Conservation (phyloP, 2,797 vertebrate species). For the Thamnophis elegans region DNA sequence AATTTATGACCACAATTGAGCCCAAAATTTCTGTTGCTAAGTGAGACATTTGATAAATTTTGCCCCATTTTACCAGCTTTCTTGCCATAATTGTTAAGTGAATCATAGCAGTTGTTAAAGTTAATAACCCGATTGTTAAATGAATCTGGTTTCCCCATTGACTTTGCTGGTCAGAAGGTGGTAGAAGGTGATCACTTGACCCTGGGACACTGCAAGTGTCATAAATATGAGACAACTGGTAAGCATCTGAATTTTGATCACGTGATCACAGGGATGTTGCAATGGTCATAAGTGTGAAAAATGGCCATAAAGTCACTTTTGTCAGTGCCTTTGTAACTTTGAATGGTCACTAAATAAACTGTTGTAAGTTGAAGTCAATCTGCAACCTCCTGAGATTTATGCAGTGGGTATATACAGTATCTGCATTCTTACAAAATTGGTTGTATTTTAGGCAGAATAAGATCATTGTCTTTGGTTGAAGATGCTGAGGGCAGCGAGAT, state of each 20-base stretch:
- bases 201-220: background rate
- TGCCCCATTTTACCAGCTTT: background rate
- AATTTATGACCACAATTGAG: background rate
- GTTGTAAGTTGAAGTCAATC: background rate
- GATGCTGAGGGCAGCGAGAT: background rate
- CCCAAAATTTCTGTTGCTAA: background rate
- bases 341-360: background rate
- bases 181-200: background rate
- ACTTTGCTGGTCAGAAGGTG: background rate
- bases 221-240: background rate
- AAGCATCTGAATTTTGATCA: background rate
- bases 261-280: background rate
- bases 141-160: background rate
- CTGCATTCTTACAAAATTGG: background rate
- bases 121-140: background rate
- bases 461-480: background rate
- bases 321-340: background rate
- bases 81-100: background rate
- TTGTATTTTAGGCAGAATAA: background rate
- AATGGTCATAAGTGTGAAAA: background rate
- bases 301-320: background rate
- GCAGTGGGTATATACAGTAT: background rate
- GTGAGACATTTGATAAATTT: background rate
- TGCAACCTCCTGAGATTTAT: background rate
- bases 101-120: background rate